phyloP scores from a whole-genome alignment of 2,113 vertebrate genomes.

The Seriola aureovittata region DNA sequence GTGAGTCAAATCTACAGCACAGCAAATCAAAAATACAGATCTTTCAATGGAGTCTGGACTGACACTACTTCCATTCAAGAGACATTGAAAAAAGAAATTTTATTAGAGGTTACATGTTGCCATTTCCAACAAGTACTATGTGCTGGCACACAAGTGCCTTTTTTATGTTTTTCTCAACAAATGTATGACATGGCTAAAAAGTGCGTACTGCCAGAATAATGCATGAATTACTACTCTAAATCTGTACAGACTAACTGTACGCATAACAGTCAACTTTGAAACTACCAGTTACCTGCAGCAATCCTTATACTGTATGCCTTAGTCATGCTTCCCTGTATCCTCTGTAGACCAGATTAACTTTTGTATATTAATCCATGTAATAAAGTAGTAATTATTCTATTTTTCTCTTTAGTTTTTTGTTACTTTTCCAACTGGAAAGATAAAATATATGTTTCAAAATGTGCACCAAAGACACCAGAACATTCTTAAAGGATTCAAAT shows the following conservation, averaged over 20 bases:
- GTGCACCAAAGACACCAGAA: not conserved
- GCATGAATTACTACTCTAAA: conserved; percentile 40
- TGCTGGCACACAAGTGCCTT: conserved; percentile 56
- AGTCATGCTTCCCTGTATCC: conserved; percentile 66
- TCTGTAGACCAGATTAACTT: conserved; percentile 64
- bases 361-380: conserved; percentile 75
- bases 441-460: not conserved
- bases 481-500: not conserved
- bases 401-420: not conserved
- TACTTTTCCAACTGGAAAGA: not conserved
- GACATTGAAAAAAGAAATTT: not conserved
- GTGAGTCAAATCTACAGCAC: not conserved
- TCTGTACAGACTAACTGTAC: conserved; percentile 37
- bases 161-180: conserved; percentile 35
- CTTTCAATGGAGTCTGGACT: not conserved
- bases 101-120: not conserved
- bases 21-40: not conserved
- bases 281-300: conserved; percentile 35
- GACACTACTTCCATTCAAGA: not conserved
- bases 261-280: conserved; percentile 31
- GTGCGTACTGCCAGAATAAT: conserved; percentile 35
- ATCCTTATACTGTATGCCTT: conserved; percentile 37
- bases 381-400: conserved; percentile 68
- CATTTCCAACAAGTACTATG: not conserved
- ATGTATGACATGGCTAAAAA: conserved; percentile 27